Evolutionary conservation across 2,797 vertebrate species (phyloP).

Genomic region (Coluber constrictor): DNA sequence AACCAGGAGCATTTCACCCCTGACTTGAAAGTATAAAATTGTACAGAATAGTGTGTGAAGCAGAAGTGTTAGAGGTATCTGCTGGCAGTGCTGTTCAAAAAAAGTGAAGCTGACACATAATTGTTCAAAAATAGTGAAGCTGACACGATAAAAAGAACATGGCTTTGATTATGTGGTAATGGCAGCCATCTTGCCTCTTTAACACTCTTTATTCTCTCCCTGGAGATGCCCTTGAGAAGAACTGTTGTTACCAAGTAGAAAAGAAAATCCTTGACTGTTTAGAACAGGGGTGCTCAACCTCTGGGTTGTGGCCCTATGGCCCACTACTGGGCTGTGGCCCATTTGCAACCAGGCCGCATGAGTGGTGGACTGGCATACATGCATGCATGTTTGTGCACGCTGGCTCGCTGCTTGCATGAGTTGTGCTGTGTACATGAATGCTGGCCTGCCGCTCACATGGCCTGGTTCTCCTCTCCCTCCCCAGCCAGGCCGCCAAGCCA

Average conservation of each 20-base stretch:
- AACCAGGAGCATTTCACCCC: no score
- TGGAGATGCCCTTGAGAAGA: background rate
- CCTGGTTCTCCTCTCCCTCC: no score
- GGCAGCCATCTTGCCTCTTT: background rate
- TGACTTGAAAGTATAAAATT: background rate
- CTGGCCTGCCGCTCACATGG: no score
- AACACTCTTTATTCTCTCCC: background rate
- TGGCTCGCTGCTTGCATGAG: no score
- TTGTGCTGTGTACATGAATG: no score
- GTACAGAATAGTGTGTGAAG: background rate
- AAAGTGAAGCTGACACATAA: background rate
- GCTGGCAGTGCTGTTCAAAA: background rate
- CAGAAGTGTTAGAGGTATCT: background rate
- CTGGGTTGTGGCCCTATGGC: no score
- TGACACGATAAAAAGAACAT: background rate
- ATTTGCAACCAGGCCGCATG: no score
- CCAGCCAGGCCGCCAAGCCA: no score
- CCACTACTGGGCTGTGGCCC: no score
- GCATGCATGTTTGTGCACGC: no score
- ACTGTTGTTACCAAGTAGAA: background rate
- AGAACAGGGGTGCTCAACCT: background rate
- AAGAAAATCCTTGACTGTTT: background rate
- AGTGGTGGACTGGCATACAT: no score
- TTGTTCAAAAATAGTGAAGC: background rate
- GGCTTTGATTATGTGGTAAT: background rate